Conservation (phyloP, 2,797 vertebrate genomes). For the Pteropus rufus region DNA sequence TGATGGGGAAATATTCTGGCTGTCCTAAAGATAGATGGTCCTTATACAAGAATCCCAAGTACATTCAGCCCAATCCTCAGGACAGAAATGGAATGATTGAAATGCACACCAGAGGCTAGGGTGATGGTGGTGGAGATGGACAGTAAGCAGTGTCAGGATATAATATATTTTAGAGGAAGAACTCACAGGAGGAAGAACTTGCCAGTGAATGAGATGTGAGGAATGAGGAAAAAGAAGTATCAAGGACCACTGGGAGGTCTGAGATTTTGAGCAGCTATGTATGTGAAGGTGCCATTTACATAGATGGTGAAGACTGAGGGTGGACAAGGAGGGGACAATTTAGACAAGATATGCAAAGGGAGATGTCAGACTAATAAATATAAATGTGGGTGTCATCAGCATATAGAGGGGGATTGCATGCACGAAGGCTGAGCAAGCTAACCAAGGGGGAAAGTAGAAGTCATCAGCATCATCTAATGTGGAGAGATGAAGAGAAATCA, state of each 20-base stretch:
- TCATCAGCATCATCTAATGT: background rate
- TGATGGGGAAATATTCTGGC: background rate
- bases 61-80: background rate
- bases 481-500: background rate
- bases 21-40: background rate
- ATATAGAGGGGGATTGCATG: background rate
- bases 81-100: background rate
- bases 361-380: background rate
- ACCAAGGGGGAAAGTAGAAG: background rate
- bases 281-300: background rate
- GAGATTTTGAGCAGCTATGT: background rate
- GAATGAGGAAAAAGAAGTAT: background rate
- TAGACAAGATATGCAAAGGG: background rate
- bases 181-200: background rate
- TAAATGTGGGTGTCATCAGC: background rate
- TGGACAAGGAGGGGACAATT: fast-evolving
- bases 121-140: background rate
- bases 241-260: background rate
- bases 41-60: background rate
- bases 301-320: background rate
- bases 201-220: background rate
- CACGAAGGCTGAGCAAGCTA: background rate
- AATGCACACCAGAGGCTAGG: background rate
- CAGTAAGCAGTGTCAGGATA: background rate
- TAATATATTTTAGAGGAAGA: background rate